Evolutionary conservation across 2,113 vertebrate genomes (phyloP), one percentile per base, ranked within the genome.

Genomic region (Trichechus manatus): DNA sequence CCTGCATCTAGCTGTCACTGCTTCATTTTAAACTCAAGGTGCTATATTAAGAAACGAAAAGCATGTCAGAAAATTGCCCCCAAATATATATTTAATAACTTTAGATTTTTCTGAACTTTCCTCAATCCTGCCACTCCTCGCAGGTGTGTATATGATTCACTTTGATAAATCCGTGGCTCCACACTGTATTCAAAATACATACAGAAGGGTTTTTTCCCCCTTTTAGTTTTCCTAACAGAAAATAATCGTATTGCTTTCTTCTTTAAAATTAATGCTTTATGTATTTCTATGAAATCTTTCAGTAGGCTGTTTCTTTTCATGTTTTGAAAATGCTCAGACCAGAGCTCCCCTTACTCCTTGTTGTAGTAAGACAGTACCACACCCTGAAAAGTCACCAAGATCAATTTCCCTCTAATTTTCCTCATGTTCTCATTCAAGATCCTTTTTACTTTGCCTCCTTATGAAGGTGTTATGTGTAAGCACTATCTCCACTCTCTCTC

Each of bases 291-390:
- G 39, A 29, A 6, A 1, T 78, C 7, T 78, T 85, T 78, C 72
- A 39, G 56, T 79, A 53, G 70, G 93, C 25, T 4, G 66, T 20
- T 44, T 93, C 3, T 79, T 75, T 96, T 64, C 14, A 66, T 59
- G 22, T 86, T 95, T 91, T 93, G 75, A 81, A 82, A 94, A 93
- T 36, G 80, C 80, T 79, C 17, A 92, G 74, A 36, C 36, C 31
- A 85, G 36, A 87, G 14, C 5, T 72, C 22, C 39, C 6, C 61
- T 84, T 89, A 78, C 72, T 33, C 90, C 7, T 87, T 85, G 13
- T 25, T 64, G 3, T 61, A 47, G 42, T 39, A 92, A 92, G n/a
- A 74, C 13, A 50, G 14, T 6, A 3, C 42, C 63, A 70, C 27
- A 87, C 25, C 39, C 56, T 72, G 23, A 89, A 87, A 80, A 80